Evolutionary conservation across 1,140 invertebrate genomes (phyloP), one percentile per base, ranked within the genome.

Genomic region (Eueides isabella): DNA sequence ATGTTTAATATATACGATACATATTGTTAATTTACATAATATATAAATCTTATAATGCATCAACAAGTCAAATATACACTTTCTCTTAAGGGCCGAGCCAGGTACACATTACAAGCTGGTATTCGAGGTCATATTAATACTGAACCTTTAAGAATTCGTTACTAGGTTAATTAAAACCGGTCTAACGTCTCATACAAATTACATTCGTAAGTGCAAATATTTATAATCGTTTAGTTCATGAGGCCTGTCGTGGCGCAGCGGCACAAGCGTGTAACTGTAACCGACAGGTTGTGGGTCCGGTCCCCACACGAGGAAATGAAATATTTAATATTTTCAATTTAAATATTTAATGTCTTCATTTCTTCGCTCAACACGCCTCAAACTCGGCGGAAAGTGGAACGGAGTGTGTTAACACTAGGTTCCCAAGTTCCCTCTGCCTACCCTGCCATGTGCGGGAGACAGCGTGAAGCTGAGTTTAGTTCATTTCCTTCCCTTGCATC

Each of bases 141-240:
- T 26, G 19, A 26, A 55, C 48, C 48, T 55, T 55, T 23, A 3
- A 55, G 48, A 55, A 55, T 55, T 55, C 9, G 19, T 55, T 55
- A 55, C 48, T 55, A 55, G 48, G 48, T 23, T 55, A 55, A 55
- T 55, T 55, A 23, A 11, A 11, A 55, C 48, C 48, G 48, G 48
- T 55, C 48, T n/a, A 55, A 55, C 48, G 48, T 55, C 48, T 23
- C 48, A 55, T 26, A 55, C 48, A 2, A 2, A 23, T 55, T 55
- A 55, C 48, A 55, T 23, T 55, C 1, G 23, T 23, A 12, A 55
- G 44, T 55, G 44, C 44, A 55, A 55, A 55, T 23, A 26, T 55
- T 55, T 55, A 11, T 12, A 55, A 55, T 23, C n/a, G 2, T 23
- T 55, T 55, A 44, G n/a, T 44, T n/a, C n/a, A 44, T 48, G n/a